Base-by-base conservation (phyloP, 2,113 vertebrate species). In the Isichthys henryi region DNA sequence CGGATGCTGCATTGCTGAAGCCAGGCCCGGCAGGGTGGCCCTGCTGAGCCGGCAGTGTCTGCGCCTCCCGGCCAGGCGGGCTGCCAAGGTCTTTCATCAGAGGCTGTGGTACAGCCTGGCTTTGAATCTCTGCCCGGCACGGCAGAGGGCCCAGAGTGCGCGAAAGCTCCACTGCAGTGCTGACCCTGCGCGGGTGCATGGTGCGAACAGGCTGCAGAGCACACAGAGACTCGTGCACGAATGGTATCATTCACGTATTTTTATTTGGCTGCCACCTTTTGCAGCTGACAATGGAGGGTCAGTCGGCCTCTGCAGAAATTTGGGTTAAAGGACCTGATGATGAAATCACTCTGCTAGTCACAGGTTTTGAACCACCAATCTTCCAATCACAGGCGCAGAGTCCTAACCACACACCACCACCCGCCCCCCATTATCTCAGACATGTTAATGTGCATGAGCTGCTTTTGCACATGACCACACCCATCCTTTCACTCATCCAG, bases 81-180 rank as follows among this genome's bases (percentile, higher is more conserved):
- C 15, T 84, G 88, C 52, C 52, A 86, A 43, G 45, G 62, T 31
- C 70, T 84, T 89, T 84, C 39, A 50, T 88, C 23, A 50, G 27
- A n/a, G 77, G 39, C 74, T 89, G 88, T 35, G 43, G 50, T 45
- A 50, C 43, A 19, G 17, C 56, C 56, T 0, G 39, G 52, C 80
- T 21, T 86, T 62, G 52, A 85, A 89, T 85, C 21, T n/a, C 82
- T 48, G 88, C 53, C 50, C 50, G 15, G 27, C 88, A 53, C 52
- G 27, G 53, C 88, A 89, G 83, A 27, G 45, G 45, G 83, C 45
- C 45, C 49, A n/a, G 83, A 48, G 21, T 23, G 3, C 0, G 9
- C 10, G 15, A 31, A 77, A 17, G 39, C 88, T 86, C 43, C 52
- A 48, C 31, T 89, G 52, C 88, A 66, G 53, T 85, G 35, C 74